Conservation (phyloP, 2,888 invertebrate genomes). For the Watsonalla binaria region DNA sequence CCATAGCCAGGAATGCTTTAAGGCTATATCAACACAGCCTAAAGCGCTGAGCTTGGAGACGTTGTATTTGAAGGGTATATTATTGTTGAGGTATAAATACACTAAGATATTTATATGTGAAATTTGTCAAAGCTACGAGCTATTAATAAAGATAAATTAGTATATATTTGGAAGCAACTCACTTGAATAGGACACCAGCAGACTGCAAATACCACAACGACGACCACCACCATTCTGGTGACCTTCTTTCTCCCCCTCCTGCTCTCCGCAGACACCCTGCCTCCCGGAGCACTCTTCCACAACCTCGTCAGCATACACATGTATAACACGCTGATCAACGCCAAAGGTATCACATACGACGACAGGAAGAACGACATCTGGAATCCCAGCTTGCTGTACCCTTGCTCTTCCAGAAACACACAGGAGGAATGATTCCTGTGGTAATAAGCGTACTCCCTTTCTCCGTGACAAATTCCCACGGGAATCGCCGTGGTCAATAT, state of each 20-base stretch:
- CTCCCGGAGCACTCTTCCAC: slow-evolving; percentile 91
- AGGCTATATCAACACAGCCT: too few relatives aligned
- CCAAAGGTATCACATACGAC: slow-evolving; percentile 92
- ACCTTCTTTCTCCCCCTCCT: slow-evolving; percentile 92
- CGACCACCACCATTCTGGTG: slow-evolving; percentile 94
- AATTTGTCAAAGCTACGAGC: too few relatives aligned
- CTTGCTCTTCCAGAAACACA: slow-evolving; percentile 81
- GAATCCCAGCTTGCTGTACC: slow-evolving; percentile 80
- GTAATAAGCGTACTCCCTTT: slow-evolving; percentile 82
- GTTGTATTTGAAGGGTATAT: too few relatives aligned
- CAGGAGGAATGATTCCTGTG: slow-evolving; percentile 83
- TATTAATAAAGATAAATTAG: not conserved
- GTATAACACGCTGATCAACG: slow-evolving; percentile 91
- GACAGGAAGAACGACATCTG: slow-evolving; percentile 92
- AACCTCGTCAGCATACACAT: slow-evolving; percentile 92
- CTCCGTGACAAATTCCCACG: slow-evolving; percentile 87
- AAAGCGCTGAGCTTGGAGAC: too few relatives aligned
- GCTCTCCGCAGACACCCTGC: slow-evolving; percentile 88
- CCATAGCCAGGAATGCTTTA: too few relatives aligned
- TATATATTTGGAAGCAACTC: slow-evolving; percentile 26
- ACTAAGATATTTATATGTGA: too few relatives aligned
- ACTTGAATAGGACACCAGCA: slow-evolving; percentile 98
- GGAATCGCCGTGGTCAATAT: slow-evolving; percentile 89
- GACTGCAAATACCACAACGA: slow-evolving; percentile 93
- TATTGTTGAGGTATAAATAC: too few relatives aligned